Percentiles rank a stretch among this genome's conserved stretches.
phyloP scores from a whole-genome alignment of 2,113 vertebrate species.

The Stigmatopora nigra region DNA sequence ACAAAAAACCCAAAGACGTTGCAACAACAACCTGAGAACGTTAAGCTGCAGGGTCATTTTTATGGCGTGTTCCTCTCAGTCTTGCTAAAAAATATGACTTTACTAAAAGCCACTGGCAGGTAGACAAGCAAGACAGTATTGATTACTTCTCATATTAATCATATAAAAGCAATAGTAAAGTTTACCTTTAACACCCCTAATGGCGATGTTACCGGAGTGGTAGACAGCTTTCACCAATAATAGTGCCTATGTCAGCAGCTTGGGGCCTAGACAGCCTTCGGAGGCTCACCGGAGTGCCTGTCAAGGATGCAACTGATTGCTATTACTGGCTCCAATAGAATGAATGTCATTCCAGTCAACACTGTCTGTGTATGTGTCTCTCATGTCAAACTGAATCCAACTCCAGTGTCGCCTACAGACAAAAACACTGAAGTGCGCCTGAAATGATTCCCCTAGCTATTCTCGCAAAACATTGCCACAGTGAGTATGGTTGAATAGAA shows the following conservation, averaged over 20 bases:
- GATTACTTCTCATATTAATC: constrained; percentile 30
- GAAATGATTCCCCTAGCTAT: constrained; percentile 6
- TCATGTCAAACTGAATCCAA: not conserved
- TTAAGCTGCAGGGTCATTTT: constrained; percentile 24
- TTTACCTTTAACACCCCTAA: constrained; percentile 34
- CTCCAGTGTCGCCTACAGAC: constrained; percentile 11
- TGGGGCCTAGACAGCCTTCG: constrained; percentile 24
- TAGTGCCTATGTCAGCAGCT: constrained; percentile 36
- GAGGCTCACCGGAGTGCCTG: constrained; percentile 15
- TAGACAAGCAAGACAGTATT: constrained; percentile 16
- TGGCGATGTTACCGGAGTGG: constrained; percentile 41
- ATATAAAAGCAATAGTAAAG: constrained; percentile 26
- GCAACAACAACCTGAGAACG: constrained; percentile 25
- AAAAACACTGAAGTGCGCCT: not conserved
- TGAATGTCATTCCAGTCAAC: constrained; percentile 14
- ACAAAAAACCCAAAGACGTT: constrained; percentile 28
- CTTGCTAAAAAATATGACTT: constrained; percentile 20
- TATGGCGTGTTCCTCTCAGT: not conserved
- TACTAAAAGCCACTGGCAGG: constrained; percentile 7
- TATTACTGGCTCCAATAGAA: constrained; percentile 17
- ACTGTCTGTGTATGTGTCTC: constrained; percentile 2
- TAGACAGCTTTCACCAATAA: constrained; percentile 18
- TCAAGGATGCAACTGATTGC: constrained; percentile 22
- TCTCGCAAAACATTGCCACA: not conserved
- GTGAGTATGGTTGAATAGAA: constrained; percentile 34